Conservation (phyloP, 2,113 vertebrate genomes). For the Rhinolophus ferrumequinum region DNA sequence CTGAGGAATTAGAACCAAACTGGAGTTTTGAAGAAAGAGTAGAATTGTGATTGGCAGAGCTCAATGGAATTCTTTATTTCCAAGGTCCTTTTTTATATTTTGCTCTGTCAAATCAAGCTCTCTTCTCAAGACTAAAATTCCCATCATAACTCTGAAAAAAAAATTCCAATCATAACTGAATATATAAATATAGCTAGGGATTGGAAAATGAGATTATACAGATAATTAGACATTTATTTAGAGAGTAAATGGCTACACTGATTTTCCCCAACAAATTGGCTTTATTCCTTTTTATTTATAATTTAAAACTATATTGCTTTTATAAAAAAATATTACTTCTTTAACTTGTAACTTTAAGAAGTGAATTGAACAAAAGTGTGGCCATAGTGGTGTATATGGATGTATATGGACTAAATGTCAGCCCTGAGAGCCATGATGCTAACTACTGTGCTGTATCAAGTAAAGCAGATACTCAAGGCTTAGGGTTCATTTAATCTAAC, state of each 20-base stretch:
- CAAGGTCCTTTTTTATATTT: constrained; percentile 31
- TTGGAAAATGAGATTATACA: neutral
- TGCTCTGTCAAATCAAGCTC: constrained; percentile 28
- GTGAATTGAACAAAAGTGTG: neutral
- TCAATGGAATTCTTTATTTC: constrained; percentile 1
- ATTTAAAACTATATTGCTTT: constrained; percentile 24
- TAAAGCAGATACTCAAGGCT: neutral
- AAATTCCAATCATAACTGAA: constrained; percentile 23
- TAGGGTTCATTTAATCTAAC: neutral
- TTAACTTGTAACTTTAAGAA: constrained; percentile 42
- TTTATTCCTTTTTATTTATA: constrained; percentile 47
- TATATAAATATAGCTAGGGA: neutral
- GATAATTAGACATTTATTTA: constrained; percentile 39
- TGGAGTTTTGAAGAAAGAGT: neutral
- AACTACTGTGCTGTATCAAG: neutral
- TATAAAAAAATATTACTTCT: constrained; percentile 49
- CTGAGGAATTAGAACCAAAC: neutral
- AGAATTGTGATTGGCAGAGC: neutral
- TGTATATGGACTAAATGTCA: neutral
- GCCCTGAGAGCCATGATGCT: neutral
- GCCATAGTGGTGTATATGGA: no score
- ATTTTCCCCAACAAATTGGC: neutral
- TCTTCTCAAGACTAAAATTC: constrained; percentile 34
- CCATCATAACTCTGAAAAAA: constrained; percentile 41
- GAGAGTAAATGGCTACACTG: neutral